Evolutionary conservation across 2,888 invertebrate genomes (phyloP).

Genomic region (Campoletis raptor): DNA sequence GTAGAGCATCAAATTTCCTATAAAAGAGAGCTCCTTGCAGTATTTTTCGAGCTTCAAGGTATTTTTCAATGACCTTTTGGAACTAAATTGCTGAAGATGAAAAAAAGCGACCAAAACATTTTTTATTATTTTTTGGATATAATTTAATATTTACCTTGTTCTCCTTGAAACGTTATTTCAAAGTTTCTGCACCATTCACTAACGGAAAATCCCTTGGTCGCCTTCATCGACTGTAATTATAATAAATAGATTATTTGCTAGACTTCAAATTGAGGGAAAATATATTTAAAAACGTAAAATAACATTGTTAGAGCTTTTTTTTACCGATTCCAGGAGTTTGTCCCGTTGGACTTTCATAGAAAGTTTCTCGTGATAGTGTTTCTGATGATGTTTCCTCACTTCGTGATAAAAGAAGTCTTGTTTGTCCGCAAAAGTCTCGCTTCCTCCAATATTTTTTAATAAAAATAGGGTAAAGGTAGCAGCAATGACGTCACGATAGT

Average conservation of each 20-base stretch:
- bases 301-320: constrained; percentile 65
- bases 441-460: constrained; percentile 97
- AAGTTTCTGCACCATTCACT: constrained; percentile 98
- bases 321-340: constrained; percentile 91
- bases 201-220: constrained; percentile 93
- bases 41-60: background rate
- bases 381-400: constrained; percentile 93
- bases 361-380: constrained; percentile 94
- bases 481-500: constrained; percentile 95
- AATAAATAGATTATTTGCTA: constrained; percentile 35
- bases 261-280: background rate
- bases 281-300: background rate
- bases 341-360: constrained; percentile 93
- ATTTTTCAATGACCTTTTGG: no score
- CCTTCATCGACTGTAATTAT: constrained; percentile 89
- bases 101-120: background rate
- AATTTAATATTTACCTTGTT: constrained; percentile 90
- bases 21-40: background rate
- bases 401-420: constrained; percentile 90
- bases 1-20: background rate
- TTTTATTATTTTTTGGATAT: background rate
- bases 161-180: constrained; percentile 96
- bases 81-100: no score
- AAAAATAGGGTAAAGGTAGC: constrained; percentile 97
- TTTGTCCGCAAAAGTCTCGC: constrained; percentile 95